These are phyloP conservation scores for Hemitrygon akajei DNA, from an alignment of 2,797 vertebrate species.

Conservation along the genomic window DNA sequence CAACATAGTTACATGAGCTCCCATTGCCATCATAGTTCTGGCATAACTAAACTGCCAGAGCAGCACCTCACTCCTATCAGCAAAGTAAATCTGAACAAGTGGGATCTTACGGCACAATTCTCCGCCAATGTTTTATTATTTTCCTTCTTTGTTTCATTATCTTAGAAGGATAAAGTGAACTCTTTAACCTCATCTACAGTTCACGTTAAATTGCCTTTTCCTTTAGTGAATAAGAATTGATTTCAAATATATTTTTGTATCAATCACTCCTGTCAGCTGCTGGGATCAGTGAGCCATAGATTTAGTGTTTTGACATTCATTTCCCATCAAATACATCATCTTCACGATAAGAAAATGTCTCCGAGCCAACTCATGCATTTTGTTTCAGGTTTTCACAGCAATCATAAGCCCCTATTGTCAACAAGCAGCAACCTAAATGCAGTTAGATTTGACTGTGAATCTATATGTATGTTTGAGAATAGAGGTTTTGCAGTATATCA, in stretches of 20 bases:
- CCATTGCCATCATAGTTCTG: background rate
- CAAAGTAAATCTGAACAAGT: background rate
- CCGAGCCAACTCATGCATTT: conserved; percentile 4
- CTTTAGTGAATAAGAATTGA: conserved; percentile 4
- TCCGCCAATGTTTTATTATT: background rate
- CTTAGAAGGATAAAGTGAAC: background rate
- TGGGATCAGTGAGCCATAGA: conserved; percentile 22
- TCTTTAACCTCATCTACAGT: background rate
- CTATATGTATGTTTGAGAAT: background rate
- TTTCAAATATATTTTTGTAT: conserved; percentile 28
- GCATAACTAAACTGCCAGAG: background rate
- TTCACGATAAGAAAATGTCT: background rate
- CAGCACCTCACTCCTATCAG: background rate
- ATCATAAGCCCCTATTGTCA: background rate
- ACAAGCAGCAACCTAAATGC: background rate
- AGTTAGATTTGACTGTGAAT: background rate
- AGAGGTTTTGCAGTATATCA: background rate
- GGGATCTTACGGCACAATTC: background rate
- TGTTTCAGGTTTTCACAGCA: background rate
- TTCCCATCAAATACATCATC: background rate
- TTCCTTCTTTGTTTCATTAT: background rate
- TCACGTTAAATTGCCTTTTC: conserved; percentile 17
- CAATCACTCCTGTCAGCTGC: conserved; percentile 1
- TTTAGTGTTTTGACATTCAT: conserved; percentile 6
- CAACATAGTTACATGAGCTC: too few species aligned